Conservation (phyloP, 2,797 vertebrate genomes). For the Poeciliopsis gracilis region DNA sequence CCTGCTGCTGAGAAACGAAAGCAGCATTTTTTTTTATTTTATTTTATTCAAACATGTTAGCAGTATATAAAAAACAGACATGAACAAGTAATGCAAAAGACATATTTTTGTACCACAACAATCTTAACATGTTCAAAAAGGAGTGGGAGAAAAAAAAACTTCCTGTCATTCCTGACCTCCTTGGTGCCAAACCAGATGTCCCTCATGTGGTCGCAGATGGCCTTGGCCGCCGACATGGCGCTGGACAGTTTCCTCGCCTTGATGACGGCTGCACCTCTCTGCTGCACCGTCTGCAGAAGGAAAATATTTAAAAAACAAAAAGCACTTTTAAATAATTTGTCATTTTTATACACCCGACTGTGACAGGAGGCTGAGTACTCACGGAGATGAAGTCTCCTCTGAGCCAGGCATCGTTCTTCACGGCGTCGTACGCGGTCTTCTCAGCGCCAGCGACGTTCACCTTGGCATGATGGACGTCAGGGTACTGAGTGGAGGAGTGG, state of each 20-base stretch:
- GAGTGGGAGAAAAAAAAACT: neutral
- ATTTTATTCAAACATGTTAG: too few relatives aligned
- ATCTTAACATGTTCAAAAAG: too few relatives aligned
- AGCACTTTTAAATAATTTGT: neutral
- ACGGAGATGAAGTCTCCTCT: conserved; percentile 92
- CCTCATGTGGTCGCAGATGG: conserved; percentile 95
- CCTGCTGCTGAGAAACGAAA: neutral
- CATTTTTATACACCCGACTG: neutral
- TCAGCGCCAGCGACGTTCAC: conserved; percentile 85
- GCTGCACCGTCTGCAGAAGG: conserved; percentile 88
- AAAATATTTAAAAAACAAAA: neutral
- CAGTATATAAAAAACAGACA: too few relatives aligned
- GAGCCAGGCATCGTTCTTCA: conserved; percentile 94
- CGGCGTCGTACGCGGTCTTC: conserved; percentile 84
- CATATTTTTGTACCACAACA: too few relatives aligned
- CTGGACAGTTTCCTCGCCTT: conserved; percentile 97
- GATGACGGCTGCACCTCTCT: conserved; percentile 93
- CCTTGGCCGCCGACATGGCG: conserved; percentile 97
- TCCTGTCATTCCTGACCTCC: conserved; percentile 75
- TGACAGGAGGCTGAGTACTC: conserved; percentile 56
- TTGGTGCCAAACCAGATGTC: conserved; percentile 96
- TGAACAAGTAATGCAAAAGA: too few relatives aligned
- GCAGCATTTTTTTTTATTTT: neutral
- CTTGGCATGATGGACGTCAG: conserved; percentile 91
- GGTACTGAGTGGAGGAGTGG: conserved; percentile 98